Evolutionary conservation across 2,113 vertebrate species (phyloP).

Genomic region (Chrysochloris asiatica): DNA sequence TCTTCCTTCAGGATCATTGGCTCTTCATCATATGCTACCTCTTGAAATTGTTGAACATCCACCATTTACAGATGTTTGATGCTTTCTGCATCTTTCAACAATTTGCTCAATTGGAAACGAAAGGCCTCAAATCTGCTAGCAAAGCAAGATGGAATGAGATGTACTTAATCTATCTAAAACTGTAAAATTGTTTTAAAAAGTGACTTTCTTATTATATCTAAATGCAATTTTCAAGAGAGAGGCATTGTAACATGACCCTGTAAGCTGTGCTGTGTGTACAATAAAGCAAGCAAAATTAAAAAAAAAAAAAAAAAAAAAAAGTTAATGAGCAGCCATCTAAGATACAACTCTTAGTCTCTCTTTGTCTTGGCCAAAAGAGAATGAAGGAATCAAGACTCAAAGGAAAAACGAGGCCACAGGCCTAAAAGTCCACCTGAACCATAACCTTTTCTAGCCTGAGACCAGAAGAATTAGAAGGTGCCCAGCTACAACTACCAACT

Average conservation of each 20-base stretch:
- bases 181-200: constrained; percentile 81
- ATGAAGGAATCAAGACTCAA: neutral
- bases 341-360: neutral
- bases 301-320: too few species aligned
- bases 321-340: neutral
- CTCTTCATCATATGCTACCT: too few species aligned
- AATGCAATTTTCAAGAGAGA: constrained; percentile 85
- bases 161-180: constrained; percentile 76
- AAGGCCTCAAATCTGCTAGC: constrained; percentile 42
- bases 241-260: constrained; percentile 86
- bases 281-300: constrained; percentile 94
- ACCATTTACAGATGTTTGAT: too few species aligned
- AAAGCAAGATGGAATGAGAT: constrained; percentile 76
- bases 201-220: constrained; percentile 81
- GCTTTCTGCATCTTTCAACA: too few species aligned
- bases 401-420: neutral
- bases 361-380: neutral
- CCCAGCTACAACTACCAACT: too few species aligned
- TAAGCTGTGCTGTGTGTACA: constrained; percentile 89
- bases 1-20: too few species aligned
- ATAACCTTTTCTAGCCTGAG: neutral
- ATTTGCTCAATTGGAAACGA: too few species aligned
- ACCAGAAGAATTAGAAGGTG: too few species aligned
- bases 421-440: neutral
- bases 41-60: too few species aligned